Percentiles rank a stretch among this genome's conserved stretches.
phyloP scores from a whole-genome alignment of 1,140 invertebrate genomes.

The Wiebesia pumilae region DNA sequence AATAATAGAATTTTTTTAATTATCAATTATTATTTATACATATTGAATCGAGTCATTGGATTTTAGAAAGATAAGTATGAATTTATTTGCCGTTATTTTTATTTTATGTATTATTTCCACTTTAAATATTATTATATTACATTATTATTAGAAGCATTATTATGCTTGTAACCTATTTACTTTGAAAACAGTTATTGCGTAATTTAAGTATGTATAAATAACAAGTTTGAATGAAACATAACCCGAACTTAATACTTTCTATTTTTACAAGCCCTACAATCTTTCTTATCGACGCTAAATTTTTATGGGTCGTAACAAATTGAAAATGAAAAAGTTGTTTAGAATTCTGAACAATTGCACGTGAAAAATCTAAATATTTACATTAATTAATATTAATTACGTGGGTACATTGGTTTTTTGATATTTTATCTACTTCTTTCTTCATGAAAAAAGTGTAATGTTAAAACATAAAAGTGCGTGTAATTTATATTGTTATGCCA shows the following conservation, averaged over 20 bases:
- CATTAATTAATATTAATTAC: slow-evolving; percentile 30
- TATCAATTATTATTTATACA: background rate
- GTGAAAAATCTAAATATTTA: slow-evolving; percentile 2
- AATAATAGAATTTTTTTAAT: too few species aligned
- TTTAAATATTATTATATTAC: background rate
- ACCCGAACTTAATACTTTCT: background rate
- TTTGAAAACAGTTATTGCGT: slow-evolving; percentile 5
- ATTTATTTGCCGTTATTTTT: background rate
- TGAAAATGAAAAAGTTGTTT: background rate
- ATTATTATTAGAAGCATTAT: background rate
- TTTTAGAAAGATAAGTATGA: background rate
- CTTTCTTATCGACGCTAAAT: background rate
- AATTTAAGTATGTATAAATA: background rate
- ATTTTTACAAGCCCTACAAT: background rate
- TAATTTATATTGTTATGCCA: slow-evolving; percentile 8
- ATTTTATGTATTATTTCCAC: background rate
- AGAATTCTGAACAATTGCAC: background rate
- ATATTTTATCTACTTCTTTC: background rate
- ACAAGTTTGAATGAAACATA: background rate
- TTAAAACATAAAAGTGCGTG: background rate
- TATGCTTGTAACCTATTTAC: background rate
- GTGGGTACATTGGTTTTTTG: background rate
- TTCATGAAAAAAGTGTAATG: background rate
- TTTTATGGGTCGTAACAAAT: slow-evolving; percentile 20
- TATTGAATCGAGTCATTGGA: background rate